phyloP scores from a whole-genome alignment of 2,113 vertebrate genomes.

The Actenoides lindsayi region DNA sequence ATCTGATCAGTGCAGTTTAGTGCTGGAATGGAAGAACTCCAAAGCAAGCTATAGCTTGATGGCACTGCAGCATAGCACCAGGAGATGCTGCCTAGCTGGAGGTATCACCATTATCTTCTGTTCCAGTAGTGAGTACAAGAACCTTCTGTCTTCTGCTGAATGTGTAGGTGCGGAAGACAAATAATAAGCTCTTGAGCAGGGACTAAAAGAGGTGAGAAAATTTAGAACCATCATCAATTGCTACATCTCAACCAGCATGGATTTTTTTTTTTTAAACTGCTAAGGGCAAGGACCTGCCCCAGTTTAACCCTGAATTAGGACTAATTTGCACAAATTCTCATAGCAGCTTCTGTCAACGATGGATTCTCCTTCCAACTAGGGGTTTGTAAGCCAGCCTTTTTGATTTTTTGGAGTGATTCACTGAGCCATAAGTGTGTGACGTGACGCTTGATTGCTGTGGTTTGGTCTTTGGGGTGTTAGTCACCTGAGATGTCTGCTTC shows the following conservation, averaged over 20 bases:
- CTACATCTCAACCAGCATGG: not conserved
- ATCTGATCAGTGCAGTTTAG: not conserved
- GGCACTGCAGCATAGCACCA: not conserved
- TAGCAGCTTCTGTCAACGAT: not conserved
- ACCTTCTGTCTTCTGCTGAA: not conserved
- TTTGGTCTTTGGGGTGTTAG: not conserved
- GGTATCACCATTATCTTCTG: not conserved
- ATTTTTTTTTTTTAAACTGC: not conserved
- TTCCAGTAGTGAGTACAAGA: not conserved
- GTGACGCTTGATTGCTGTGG: not conserved
- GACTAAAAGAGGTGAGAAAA: not conserved
- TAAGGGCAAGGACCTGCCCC: not conserved
- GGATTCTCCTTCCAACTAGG: not conserved
- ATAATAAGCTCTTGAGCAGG: not conserved
- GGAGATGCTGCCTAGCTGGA: not conserved
- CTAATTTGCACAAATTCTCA: not conserved
- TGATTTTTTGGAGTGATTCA: not conserved
- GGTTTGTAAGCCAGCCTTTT: not conserved
- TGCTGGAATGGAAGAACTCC: not conserved
- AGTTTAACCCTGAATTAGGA: not conserved
- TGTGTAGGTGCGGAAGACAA: not conserved
- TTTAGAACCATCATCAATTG: not conserved
- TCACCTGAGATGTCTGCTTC: not conserved
- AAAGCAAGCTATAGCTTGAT: not conserved
- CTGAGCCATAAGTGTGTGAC: not conserved